A percentile compares a stretch with the other conserved stretches of the same genome.
phyloP scores from a whole-genome alignment of 1,140 invertebrate genomes.

The Aphelenchoides besseyi region DNA sequence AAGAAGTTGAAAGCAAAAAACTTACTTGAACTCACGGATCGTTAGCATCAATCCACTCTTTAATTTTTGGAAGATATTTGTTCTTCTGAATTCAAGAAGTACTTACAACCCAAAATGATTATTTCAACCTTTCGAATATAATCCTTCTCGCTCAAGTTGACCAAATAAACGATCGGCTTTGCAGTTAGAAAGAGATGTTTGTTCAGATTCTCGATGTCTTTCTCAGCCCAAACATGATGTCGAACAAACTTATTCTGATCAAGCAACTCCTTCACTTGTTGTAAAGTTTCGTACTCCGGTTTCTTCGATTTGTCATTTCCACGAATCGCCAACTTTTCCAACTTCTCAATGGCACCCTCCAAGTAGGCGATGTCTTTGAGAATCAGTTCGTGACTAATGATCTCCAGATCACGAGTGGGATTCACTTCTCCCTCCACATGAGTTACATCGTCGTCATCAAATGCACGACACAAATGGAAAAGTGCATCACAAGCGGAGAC shows the following conservation, averaged over 20 bases:
- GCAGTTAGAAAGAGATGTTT: conserved; percentile 95
- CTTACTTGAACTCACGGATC: conserved; percentile 87
- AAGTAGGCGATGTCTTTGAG: conserved; percentile 86
- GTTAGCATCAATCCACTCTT: conserved; percentile 96
- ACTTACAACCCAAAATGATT: conserved; percentile 11
- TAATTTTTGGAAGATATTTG: conserved; percentile 87
- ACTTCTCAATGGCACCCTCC: conserved; percentile 75
- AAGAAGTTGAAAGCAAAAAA: conserved; percentile 72
- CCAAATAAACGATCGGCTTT: conserved; percentile 93
- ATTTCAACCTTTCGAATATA: conserved; percentile 98
- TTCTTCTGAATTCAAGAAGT: conserved; percentile 48
- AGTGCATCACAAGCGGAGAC: conserved; percentile 98
- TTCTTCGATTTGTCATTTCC: conserved; percentile 95
- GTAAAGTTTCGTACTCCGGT: conserved; percentile 80
- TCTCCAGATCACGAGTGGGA: conserved; percentile 90
- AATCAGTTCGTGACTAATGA: conserved; percentile 88
- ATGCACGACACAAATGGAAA: conserved; percentile 94
- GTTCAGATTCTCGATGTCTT: conserved; percentile 93
- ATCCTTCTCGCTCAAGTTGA: conserved; percentile 96
- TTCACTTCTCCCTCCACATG: conserved; percentile 96
- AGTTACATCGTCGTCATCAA: conserved; percentile 95
- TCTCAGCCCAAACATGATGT: conserved; percentile 45
- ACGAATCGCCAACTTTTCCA: conserved; percentile 80
- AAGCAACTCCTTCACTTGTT: conserved; percentile 80
- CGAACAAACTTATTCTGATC: conserved; percentile 75